Conservation (phyloP, 2,113 vertebrate genomes). For the Chlorodrepanis virens region DNA sequence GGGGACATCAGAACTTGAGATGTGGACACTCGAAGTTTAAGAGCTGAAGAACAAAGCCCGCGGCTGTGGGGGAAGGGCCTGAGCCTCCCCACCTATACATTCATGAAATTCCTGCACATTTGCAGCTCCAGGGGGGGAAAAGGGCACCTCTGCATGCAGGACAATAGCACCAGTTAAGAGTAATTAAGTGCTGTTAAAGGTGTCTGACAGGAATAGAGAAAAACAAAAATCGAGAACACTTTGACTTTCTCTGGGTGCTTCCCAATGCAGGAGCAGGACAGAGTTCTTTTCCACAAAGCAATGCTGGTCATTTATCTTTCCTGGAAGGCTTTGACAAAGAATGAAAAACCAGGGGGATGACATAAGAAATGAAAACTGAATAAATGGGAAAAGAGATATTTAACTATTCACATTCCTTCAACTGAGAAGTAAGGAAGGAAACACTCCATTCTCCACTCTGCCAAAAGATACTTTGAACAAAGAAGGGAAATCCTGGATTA, state of each 20-base stretch:
- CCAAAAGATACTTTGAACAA: neutral
- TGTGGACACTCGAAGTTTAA: neutral
- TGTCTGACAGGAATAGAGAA: neutral
- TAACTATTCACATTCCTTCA: neutral
- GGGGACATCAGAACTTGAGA: neutral
- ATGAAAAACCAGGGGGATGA: neutral
- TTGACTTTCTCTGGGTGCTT: neutral
- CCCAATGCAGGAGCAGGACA: neutral
- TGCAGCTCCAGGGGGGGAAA: neutral
- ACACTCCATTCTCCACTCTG: neutral
- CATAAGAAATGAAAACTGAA: neutral
- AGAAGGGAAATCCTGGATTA: neutral
- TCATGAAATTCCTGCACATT: slow-evolving; percentile 4
- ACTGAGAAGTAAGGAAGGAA: neutral
- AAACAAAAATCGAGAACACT: neutral
- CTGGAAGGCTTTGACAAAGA: neutral
- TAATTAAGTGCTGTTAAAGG: neutral
- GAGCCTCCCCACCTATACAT: neutral
- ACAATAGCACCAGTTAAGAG: neutral
- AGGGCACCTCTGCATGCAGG: neutral
- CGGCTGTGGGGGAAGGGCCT: neutral
- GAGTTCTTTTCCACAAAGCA: neutral
- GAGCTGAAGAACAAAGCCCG: neutral
- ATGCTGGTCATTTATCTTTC: neutral
- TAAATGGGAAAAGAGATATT: neutral